These are phyloP conservation scores for Heterochromis multidens DNA, from an alignment of 2,113 vertebrate species.

Conservation along the genomic window DNA sequence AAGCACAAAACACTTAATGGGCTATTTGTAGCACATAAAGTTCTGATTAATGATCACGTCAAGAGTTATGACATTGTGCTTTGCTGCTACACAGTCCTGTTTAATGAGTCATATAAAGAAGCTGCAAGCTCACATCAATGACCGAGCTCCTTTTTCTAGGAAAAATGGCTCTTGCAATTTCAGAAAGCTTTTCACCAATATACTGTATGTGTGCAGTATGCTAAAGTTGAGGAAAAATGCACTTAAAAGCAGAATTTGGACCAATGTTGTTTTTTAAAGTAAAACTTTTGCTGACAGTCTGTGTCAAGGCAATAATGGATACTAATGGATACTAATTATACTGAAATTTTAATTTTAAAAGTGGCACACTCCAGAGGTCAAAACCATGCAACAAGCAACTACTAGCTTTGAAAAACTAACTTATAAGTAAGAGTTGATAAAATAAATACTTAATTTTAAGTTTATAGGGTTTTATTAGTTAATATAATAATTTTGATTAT, in stretches of 20 bases:
- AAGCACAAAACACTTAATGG: not conserved
- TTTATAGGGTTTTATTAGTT: not conserved
- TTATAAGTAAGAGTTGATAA: not conserved
- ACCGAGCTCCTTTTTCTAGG: not conserved
- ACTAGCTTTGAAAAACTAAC: not conserved
- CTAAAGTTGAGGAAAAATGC: not conserved
- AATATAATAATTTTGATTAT: too few relatives aligned
- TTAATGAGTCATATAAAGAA: not conserved
- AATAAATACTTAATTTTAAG: not conserved
- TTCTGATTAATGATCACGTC: slow-evolving; percentile 16
- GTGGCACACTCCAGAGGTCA: not conserved
- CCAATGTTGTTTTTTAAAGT: not conserved
- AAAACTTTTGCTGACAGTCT: not conserved
- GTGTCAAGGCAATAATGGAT: not conserved
- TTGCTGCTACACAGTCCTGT: not conserved
- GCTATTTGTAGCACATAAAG: not conserved
- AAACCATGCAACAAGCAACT: not conserved
- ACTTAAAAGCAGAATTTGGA: not conserved
- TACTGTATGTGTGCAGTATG: not conserved
- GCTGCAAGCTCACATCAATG: not conserved
- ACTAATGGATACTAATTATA: not conserved
- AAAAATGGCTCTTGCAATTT: not conserved
- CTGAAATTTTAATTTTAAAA: not conserved
- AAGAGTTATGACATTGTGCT: not conserved
- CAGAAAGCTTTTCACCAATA: not conserved